These are phyloP conservation scores for Idaea aversata DNA, from an alignment of 2,888 invertebrate species.

Conservation along the genomic window DNA sequence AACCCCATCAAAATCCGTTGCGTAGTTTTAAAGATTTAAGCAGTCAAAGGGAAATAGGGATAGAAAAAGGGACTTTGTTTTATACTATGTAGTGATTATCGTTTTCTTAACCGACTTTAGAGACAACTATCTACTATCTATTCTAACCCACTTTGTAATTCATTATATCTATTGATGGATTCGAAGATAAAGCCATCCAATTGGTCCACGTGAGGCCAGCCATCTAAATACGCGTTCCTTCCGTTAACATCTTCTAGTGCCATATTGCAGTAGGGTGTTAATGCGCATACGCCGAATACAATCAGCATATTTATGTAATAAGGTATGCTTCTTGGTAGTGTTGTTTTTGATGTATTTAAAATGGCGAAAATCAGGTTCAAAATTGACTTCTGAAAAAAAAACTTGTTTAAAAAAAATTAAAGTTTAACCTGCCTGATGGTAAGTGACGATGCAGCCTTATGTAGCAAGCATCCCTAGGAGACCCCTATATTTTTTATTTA, in stretches of 20 bases:
- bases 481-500: too few relatives aligned
- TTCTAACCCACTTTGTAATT: conserved; percentile 24
- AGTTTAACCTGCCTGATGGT: too few relatives aligned
- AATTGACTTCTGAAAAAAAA: background rate
- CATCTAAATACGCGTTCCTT: conserved; percentile 50
- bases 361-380: background rate
- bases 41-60: too few relatives aligned
- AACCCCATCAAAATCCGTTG: too few relatives aligned
- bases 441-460: too few relatives aligned
- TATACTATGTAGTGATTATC: too few relatives aligned
- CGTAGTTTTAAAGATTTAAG: too few relatives aligned
- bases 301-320: conserved; percentile 44
- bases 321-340: background rate
- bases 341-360: conserved; percentile 40
- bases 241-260: conserved; percentile 57
- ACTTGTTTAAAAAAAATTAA: background rate
- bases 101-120: too few relatives aligned
- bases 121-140: too few relatives aligned
- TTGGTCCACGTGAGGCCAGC: conserved; percentile 50
- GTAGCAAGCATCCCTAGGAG: too few relatives aligned
- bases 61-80: too few relatives aligned
- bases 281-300: conserved; percentile 74
- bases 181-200: conserved; percentile 32
- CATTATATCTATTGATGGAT: conserved; percentile 34
- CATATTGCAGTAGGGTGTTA: conserved; percentile 77